Base-by-base conservation (phyloP, 2,797 vertebrate genomes). In the Pseudochaenichthys georgianus region DNA sequence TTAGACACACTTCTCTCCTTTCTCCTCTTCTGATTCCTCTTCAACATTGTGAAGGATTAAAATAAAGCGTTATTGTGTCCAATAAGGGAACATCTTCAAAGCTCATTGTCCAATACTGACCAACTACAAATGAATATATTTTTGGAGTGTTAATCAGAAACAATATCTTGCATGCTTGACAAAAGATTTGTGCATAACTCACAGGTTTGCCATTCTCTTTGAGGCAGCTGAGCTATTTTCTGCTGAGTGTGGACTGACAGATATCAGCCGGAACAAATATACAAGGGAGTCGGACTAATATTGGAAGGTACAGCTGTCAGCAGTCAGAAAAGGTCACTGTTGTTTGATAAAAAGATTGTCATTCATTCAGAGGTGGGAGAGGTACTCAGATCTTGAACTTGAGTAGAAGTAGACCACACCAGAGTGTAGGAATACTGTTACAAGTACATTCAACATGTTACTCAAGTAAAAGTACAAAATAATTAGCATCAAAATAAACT, bases 181-280 rank as follows among this genome's bases (percentile, higher is more conserved):
- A 82, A 80, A 84, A 63, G 68, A 75, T 80, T 87, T 28, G 72
- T 85, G 77, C 86, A 75, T 60, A 85, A 81, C 62, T 68, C 73
- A 73, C 70, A 75, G 79, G 86, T 84, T 72, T 31, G 61, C 75
- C 54, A 66, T 62, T 79, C 31, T 70, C 34, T 81, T 48, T 69
- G 54, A 64, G 31, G 15, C 73, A 57, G 47, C 51, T 71, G 66
- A 64, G 57, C 43, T 10, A 55, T 80, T 71, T 81, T 77, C 60
- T 85, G 76, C 80, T 79, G 76, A 73, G 57, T 71, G 42, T 17
- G 45, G 52, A 45, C 73, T 34, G 54, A 78, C 75, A 64, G 55
- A 77, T 75, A 83, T 77, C 80, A 82, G 60, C 46, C n/a, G 17
- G 48, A 48, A 54, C 52, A 57, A 65, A 64, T 23, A 23, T 23